Evolutionary conservation across 2,888 invertebrate species (phyloP).

Genomic region (Clanis bilineata): DNA sequence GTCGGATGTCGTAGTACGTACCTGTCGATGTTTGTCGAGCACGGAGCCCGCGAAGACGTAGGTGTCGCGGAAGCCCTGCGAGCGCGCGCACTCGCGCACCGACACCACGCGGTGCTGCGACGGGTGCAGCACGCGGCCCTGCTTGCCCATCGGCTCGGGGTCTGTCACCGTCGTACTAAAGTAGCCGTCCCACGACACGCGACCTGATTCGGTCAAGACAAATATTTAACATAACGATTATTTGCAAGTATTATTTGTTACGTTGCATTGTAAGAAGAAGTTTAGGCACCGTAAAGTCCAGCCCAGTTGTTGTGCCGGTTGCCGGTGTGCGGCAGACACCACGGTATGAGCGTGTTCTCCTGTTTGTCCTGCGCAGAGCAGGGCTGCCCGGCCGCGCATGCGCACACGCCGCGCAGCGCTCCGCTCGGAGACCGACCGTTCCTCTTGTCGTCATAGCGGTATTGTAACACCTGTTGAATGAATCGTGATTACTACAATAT

Average conservation of each 20-base stretch:
- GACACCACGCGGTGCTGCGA: conserved; percentile 91
- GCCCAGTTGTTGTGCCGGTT: conserved; percentile 94
- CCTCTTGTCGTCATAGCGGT: conserved; percentile 72
- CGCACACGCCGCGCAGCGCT: conserved; percentile 88
- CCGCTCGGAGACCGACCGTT: conserved; percentile 70
- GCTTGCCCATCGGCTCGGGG: conserved; percentile 96
- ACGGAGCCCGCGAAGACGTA: conserved; percentile 89
- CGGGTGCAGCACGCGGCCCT: conserved; percentile 92
- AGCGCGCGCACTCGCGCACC: conserved; percentile 92
- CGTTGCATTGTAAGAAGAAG: neutral
- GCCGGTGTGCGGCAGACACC: conserved; percentile 94
- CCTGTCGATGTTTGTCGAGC: conserved; percentile 90
- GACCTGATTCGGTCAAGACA: no score
- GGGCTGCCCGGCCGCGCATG: conserved; percentile 84
- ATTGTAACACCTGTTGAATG: conserved; percentile 63
- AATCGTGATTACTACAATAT: neutral
- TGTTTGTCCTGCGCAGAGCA: conserved; percentile 89
- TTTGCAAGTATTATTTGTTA: neutral
- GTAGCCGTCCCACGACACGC: conserved; percentile 92
- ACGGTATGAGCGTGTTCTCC: conserved; percentile 92
- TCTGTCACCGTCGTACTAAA: conserved; percentile 93
- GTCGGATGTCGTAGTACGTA: no score
- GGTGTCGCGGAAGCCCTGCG: conserved; percentile 90
- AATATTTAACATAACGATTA: no score
- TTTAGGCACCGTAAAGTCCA: conserved; percentile 87